Percentiles rank a stretch among this genome's conserved stretches.
Conservation (phyloP, 2,797 vertebrate species). For the Pyrocephalus nanus region DNA sequence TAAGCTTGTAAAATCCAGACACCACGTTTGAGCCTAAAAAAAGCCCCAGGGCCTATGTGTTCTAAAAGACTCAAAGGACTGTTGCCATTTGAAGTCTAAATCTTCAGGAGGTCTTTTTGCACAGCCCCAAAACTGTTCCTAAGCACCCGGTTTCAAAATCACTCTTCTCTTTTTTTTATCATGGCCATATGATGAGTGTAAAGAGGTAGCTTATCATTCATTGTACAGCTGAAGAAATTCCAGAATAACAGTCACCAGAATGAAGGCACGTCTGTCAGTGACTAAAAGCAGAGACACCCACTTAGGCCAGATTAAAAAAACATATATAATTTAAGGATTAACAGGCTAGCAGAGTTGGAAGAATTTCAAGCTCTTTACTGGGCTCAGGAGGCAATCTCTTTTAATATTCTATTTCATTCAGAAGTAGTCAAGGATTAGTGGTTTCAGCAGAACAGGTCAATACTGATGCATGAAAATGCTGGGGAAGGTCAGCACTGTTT, state of each 20-base stretch:
- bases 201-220: conserved; percentile 12
- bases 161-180: neutral
- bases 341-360: conserved; percentile 42
- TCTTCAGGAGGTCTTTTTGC: neutral
- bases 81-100: neutral
- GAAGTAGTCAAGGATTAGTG: conserved; percentile 56
- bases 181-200: neutral
- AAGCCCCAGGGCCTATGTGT: neutral
- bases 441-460: conserved; percentile 25
- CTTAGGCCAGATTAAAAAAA: conserved; percentile 58
- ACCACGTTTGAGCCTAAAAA: neutral
- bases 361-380: conserved; percentile 62
- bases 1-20: neutral
- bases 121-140: neutral
- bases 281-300: conserved; percentile 48
- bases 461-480: neutral
- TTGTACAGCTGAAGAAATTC: conserved; percentile 27
- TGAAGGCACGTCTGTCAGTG: conserved; percentile 49
- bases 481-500: conserved; percentile 4
- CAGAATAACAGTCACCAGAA: conserved; percentile 28
- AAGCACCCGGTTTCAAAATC: neutral
- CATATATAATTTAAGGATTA: conserved; percentile 63
- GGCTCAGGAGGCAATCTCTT: conserved; percentile 61
- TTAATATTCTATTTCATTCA: conserved; percentile 58
- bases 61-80: neutral